These are phyloP conservation scores for Rhabdornis inornatus DNA, from an alignment of 2,113 vertebrate species.

Conservation along the genomic window DNA sequence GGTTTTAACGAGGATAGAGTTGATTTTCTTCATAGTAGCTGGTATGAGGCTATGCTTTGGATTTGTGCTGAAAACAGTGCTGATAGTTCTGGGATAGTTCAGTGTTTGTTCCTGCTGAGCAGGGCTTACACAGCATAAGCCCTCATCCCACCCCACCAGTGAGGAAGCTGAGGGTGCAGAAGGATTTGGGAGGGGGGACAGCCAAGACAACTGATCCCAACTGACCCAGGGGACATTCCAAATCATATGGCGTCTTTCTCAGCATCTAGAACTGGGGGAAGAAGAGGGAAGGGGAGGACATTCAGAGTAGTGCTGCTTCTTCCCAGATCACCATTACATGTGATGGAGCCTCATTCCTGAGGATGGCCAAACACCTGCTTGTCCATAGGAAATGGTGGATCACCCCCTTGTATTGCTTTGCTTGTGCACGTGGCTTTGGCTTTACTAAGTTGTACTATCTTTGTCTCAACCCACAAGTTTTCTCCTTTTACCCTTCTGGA, in stretches of 20 bases:
- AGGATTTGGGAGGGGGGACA: not conserved
- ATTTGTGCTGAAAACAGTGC: not conserved
- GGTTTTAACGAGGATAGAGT: not conserved
- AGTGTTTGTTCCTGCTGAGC: not conserved
- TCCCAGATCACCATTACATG: not conserved
- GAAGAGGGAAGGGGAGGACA: not conserved
- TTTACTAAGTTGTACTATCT: not conserved
- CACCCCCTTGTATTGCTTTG: not conserved
- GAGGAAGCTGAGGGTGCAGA: not conserved
- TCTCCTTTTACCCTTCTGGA: not conserved
- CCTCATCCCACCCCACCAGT: not conserved
- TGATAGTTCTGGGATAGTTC: not conserved
- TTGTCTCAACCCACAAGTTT: not conserved
- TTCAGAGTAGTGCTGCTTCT: not conserved
- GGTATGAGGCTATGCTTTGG: not conserved
- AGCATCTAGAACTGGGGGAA: not conserved
- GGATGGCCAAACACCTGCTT: not conserved
- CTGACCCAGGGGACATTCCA: not conserved
- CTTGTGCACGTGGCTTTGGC: not conserved
- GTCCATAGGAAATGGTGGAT: not conserved
- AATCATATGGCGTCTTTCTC: not conserved
- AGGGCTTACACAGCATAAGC: not conserved
- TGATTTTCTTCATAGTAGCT: not conserved
- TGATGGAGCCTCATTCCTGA: not conserved
- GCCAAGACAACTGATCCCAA: not conserved